Conservation (phyloP, 2,113 vertebrate genomes). For the Acanthisitta chloris region DNA sequence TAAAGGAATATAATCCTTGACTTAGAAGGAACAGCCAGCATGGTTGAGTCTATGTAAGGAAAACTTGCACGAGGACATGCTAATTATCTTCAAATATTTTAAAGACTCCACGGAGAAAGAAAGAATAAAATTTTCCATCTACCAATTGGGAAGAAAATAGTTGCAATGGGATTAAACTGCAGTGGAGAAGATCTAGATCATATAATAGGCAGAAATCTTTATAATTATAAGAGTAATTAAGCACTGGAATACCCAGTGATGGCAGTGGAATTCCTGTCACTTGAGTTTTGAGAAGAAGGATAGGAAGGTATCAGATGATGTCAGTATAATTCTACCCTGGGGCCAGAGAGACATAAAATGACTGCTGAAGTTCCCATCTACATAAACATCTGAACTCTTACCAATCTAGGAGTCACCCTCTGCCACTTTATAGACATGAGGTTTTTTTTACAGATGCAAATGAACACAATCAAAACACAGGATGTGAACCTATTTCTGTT, state of each 20-base stretch:
- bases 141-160: accelerated
- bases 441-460: background rate
- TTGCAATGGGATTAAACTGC: background rate
- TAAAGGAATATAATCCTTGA: background rate
- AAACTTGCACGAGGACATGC: background rate
- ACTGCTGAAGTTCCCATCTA: background rate
- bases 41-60: background rate
- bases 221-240: background rate
- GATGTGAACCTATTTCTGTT: accelerated
- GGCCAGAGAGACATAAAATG: background rate
- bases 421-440: background rate
- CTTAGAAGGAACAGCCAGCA: background rate
- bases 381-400: background rate
- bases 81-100: background rate
- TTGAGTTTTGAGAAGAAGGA: background rate
- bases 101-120: background rate
- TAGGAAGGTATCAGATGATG: background rate
- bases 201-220: background rate
- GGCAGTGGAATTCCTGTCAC: background rate
- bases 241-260: background rate
- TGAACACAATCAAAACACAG: background rate
- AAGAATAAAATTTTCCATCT: background rate
- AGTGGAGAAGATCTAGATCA: background rate
- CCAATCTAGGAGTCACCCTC: background rate
- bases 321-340: background rate